A percentile compares a stretch with the other conserved stretches of the same genome.
These are phyloP conservation scores for Poecilobothrus nobilitatus DNA, from an alignment of 2,888 invertebrate genomes.

Conservation along the genomic window DNA sequence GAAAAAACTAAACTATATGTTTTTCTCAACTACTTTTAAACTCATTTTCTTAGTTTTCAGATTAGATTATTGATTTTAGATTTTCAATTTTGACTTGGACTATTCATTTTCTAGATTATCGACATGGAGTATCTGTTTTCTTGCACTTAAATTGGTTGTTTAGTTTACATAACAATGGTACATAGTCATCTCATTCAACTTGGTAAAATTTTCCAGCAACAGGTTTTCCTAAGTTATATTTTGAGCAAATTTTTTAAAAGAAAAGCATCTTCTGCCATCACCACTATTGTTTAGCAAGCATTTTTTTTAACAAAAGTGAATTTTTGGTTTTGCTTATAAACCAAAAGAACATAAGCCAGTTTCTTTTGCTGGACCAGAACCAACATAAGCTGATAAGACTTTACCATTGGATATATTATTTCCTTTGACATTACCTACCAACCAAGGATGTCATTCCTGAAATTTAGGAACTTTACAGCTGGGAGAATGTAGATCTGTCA, in stretches of 20 bases:
- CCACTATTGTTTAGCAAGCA: slow-evolving; percentile 45
- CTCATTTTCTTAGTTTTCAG: no score
- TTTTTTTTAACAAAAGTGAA: slow-evolving; percentile 47
- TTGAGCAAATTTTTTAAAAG: slow-evolving; percentile 68
- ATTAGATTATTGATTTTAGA: no score
- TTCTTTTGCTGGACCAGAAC: slow-evolving; percentile 75
- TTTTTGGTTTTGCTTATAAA: slow-evolving; percentile 58
- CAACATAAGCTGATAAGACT: slow-evolving; percentile 68
- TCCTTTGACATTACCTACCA: slow-evolving; percentile 80
- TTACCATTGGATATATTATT: slow-evolving; percentile 62
- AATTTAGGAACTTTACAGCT: slow-evolving; percentile 67
- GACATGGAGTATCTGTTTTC: no score
- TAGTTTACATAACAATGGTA: slow-evolving; percentile 76
- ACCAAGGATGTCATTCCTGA: slow-evolving; percentile 90
- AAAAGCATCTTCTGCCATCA: slow-evolving; percentile 52
- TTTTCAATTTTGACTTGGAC: no score
- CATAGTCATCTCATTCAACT: slow-evolving; percentile 82
- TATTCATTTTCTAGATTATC: no score
- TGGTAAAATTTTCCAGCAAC: slow-evolving; percentile 82
- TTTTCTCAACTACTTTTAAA: no score
- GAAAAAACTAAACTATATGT: no score
- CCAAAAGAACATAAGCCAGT: slow-evolving; percentile 56
- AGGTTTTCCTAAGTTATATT: slow-evolving; percentile 71
- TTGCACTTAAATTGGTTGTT: no score
- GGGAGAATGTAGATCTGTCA: slow-evolving; percentile 65